Conservation (phyloP, 2,888 invertebrate genomes). For the Epinotia ramella region DNA sequence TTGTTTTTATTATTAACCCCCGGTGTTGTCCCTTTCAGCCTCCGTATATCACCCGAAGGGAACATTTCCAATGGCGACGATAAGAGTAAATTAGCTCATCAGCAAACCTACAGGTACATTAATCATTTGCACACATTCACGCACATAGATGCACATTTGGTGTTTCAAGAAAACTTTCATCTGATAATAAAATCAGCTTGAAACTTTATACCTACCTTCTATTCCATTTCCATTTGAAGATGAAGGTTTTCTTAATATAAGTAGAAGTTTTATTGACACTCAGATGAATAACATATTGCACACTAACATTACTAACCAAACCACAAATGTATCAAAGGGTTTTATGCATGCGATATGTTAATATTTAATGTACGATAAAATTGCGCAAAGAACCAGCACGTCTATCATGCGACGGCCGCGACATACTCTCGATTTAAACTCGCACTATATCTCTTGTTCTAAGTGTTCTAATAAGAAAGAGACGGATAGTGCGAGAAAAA, state of each 20-base stretch:
- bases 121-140: constrained; percentile 60
- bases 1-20: constrained; percentile 76
- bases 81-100: constrained; percentile 88
- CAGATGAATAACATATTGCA: constrained; percentile 38
- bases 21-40: constrained; percentile 86
- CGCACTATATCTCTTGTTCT: no score
- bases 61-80: constrained; percentile 88
- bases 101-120: constrained; percentile 91
- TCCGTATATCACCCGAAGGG: constrained; percentile 86
- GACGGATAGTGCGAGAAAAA: no score
- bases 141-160: constrained; percentile 51
- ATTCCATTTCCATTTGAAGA: neutral
- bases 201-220: neutral
- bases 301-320: constrained; percentile 43
- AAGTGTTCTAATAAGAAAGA: no score
- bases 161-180: constrained; percentile 39
- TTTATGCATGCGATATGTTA: constrained; percentile 29
- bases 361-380: constrained; percentile 4
- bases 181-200: neutral
- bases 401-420: no score
- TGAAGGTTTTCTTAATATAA: constrained; percentile 30
- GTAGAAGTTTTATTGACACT: constrained; percentile 41
- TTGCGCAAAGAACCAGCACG: constrained; percentile 7
- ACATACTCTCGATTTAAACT: no score
- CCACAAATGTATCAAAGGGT: constrained; percentile 15